These are phyloP conservation scores for Poecile montanus DNA, from an alignment of 2,797 vertebrate species.

Conservation along the genomic window DNA sequence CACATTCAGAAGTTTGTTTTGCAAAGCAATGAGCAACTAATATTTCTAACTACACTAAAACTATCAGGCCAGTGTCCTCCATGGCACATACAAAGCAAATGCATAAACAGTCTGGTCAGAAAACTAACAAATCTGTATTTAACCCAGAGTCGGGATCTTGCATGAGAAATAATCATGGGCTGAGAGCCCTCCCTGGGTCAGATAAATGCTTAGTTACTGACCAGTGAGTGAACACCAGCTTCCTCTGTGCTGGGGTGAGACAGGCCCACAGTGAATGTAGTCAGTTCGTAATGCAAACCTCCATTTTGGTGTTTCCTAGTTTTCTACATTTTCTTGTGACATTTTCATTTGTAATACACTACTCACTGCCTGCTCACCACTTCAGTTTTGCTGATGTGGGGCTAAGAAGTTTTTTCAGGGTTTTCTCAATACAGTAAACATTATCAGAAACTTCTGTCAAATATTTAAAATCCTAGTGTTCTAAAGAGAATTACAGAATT, in stretches of 20 bases:
- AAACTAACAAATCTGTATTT: neutral
- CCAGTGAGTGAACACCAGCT: neutral
- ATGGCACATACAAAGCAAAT: neutral
- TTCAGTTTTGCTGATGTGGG: neutral
- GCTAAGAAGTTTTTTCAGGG: neutral
- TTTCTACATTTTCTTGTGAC: neutral
- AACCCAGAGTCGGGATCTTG: neutral
- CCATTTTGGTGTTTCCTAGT: neutral
- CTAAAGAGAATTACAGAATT: neutral
- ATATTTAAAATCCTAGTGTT: conserved; percentile 22
- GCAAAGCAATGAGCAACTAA: neutral
- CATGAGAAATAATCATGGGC: neutral
- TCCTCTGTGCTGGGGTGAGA: neutral
- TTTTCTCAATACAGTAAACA: neutral
- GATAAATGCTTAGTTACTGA: neutral
- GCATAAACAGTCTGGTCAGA: neutral
- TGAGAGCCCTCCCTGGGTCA: neutral
- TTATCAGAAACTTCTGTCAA: neutral
- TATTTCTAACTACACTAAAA: neutral
- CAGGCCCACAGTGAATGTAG: neutral
- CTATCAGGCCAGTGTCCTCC: neutral
- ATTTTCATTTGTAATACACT: neutral
- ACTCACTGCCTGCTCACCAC: neutral
- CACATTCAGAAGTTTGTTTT: neutral
- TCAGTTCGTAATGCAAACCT: neutral